These are phyloP conservation scores for Heliornis fulica DNA, from an alignment of 2,113 vertebrate species.

Conservation along the genomic window DNA sequence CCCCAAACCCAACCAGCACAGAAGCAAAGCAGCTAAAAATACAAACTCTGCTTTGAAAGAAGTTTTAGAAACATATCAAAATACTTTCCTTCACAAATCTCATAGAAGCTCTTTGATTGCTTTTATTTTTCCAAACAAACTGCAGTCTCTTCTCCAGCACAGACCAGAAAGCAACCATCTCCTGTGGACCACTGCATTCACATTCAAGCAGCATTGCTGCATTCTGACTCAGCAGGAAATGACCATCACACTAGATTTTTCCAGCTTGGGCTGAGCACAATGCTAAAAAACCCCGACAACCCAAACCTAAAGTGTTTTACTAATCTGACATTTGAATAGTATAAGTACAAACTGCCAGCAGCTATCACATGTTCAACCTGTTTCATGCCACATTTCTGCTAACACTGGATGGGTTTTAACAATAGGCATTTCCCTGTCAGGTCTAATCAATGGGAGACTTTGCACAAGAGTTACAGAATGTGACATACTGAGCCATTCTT, in stretches of 20 bases:
- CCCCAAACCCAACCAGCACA: background rate
- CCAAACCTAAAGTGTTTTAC: background rate
- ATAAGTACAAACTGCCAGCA: background rate
- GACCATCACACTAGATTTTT: background rate
- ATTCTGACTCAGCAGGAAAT: slow-evolving; percentile 52
- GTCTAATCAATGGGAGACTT: background rate
- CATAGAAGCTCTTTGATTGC: background rate
- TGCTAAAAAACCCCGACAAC: background rate
- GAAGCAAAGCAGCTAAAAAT: background rate
- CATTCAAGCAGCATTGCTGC: background rate
- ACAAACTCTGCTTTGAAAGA: background rate
- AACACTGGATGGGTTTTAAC: slow-evolving; percentile 35
- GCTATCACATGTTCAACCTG: slow-evolving; percentile 2
- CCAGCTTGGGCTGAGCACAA: slow-evolving; percentile 6
- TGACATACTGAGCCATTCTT: background rate
- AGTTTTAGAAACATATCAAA: background rate
- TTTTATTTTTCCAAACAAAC: slow-evolving; percentile 16
- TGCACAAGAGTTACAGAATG: background rate
- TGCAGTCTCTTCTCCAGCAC: background rate
- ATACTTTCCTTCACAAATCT: slow-evolving; percentile 32
- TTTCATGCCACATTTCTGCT: slow-evolving; percentile 25
- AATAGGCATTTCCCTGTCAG: slow-evolving; percentile 41
- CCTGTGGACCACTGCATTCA: background rate
- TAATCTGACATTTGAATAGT: slow-evolving; percentile 44
- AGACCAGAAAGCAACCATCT: background rate